Percentiles rank a stretch among this genome's conserved stretches.
These are phyloP conservation scores for Thaumetopoea pityocampa DNA, from an alignment of 1,140 invertebrate genomes.

Conservation along the genomic window DNA sequence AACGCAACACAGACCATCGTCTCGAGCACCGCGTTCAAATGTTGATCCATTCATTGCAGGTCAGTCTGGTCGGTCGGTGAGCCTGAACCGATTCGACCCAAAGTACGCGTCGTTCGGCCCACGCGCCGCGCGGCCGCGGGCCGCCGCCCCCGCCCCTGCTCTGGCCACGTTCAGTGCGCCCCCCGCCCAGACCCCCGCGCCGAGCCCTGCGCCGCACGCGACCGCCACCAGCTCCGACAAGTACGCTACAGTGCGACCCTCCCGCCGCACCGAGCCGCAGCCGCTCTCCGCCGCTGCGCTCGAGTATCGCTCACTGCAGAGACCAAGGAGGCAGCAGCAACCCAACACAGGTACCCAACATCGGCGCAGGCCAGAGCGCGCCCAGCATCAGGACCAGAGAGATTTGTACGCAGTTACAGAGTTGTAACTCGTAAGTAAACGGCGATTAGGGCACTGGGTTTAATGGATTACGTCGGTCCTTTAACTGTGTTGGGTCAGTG, in stretches of 20 bases:
- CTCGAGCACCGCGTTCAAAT: too few species aligned
- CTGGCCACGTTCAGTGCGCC: conserved; percentile 5
- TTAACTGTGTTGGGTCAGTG: too few species aligned
- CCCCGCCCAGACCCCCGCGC: conserved; percentile 16
- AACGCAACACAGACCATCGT: too few species aligned
- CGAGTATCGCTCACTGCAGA: conserved; percentile 62
- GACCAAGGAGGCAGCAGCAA: conserved; percentile 35
- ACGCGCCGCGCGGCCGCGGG: conserved; percentile 72
- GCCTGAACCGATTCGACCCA: conserved; percentile 79
- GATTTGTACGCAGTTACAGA: conserved; percentile 67
- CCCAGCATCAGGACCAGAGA: conserved; percentile 38
- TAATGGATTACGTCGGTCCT: too few species aligned
- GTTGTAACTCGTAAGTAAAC: too few species aligned
- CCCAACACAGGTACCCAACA: conserved; percentile 34
- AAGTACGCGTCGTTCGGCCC: conserved; percentile 79
- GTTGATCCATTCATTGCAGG: conserved; percentile 28
- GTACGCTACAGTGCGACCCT: conserved; percentile 61
- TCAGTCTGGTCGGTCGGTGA: conserved; percentile 43
- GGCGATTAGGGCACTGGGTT: too few species aligned
- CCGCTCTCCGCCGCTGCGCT: conserved; percentile 59
- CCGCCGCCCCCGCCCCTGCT: conserved; percentile 54
- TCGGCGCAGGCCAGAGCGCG: conserved; percentile 27
- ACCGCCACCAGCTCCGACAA: conserved; percentile 51
- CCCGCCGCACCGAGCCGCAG: conserved; percentile 55
- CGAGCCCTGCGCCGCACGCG: conserved; percentile 16